Conservation (phyloP, 2,888 invertebrate genomes). For the Clunio marinus region DNA sequence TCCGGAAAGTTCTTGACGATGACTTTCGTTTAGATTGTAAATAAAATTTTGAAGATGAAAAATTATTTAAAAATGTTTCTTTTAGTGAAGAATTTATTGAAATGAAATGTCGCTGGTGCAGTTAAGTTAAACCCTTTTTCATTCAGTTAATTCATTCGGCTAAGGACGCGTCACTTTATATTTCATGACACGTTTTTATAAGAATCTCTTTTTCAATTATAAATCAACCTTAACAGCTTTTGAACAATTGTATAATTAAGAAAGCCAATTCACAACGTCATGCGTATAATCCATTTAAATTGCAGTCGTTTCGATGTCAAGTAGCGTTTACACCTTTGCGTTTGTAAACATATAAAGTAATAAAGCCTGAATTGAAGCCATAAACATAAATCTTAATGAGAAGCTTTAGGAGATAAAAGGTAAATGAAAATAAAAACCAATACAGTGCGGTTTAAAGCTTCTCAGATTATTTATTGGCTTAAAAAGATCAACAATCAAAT, state of each 20-base stretch:
- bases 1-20: too few species aligned
- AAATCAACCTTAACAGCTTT: background rate
- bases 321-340: constrained; percentile 7
- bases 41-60: too few species aligned
- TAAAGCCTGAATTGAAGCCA: constrained; percentile 7
- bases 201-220: too few species aligned
- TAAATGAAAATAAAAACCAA: background rate
- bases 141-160: too few species aligned
- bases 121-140: too few species aligned
- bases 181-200: too few species aligned
- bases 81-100: too few species aligned
- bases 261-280: background rate
- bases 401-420: background rate
- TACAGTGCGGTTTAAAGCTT: background rate
- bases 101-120: too few species aligned
- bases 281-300: background rate
- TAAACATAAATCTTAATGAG: constrained; percentile 10
- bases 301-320: background rate
- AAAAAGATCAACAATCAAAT: background rate
- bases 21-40: too few species aligned
- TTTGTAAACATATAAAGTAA: background rate
- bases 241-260: background rate
- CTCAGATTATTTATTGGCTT: background rate
- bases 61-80: too few species aligned
- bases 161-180: too few species aligned